Base-by-base conservation (phyloP, 1,140 invertebrate genomes). In the Rhysida immarginata region DNA sequence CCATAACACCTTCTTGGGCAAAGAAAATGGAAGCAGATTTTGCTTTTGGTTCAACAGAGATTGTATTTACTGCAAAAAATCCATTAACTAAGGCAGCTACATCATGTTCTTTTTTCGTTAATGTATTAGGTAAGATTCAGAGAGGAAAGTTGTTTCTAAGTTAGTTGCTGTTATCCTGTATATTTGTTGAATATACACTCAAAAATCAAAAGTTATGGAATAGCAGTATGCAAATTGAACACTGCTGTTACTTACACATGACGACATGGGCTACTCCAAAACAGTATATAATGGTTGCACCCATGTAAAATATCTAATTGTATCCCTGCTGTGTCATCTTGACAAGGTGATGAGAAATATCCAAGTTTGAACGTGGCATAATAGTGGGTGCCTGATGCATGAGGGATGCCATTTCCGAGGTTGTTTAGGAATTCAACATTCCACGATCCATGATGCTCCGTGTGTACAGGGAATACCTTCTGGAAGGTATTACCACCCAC, bases 21-120 rank as follows among this genome's bases (percentile, higher is more conserved):
- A 81, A 77, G 61, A 70, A 78, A 56, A 69, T 83, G 54, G 75
- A 78, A 58, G 78, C 72, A 45, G 75, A 79, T 62, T 67, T 83
- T 46, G 70, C 73, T 14, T 67, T 74, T 2, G 81, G 82, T 21
- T 70, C 69, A 2, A 77, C 77, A 35, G 66, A 73, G 57, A 68
- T 83, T 41, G 73, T 69, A 21, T 84, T 81, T 64, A 74, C 16
- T 3, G 44, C 44, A 13, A 46, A 16, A 46, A 46, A 8, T 8
- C 44, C 44, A 13, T 3, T 46, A 5, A 11, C 44, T 23, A 46
- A 46, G 8, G 44, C 44, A 13, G 20, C 44, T 46, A 8, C 44
- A 16, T 46, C 44, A 23, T 46, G 44, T 46, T 13, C 5, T 20
- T 16, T 46, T 3, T 13, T 11, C 18, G 18, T 46, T 8, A 16